Base-by-base conservation (phyloP, 1,140 invertebrate genomes). In the Helicoverpa zea region DNA sequence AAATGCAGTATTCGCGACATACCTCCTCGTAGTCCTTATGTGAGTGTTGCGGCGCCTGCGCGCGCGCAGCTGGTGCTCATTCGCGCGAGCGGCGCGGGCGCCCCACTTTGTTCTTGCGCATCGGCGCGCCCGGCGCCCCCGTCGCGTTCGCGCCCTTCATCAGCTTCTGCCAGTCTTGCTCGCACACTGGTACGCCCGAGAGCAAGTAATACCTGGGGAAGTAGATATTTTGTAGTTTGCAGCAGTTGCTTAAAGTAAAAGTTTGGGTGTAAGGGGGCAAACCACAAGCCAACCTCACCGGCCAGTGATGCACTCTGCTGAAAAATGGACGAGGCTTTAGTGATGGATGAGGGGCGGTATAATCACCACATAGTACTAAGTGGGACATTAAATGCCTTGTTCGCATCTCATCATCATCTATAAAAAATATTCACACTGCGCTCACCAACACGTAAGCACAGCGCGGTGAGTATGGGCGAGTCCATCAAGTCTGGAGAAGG, bases 121-220 rank as follows among this genome's bases (percentile, higher is more conserved):
- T 97, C 1, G 97, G 96, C 83, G 96, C 96, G 49, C 96, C 96
- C 59, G 96, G 94, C 81, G 95, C 95, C 79, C 95, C 95, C 82
- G 95, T 95, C 56, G 96, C 94, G 82, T 96, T 95, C 30, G 96
- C 96, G 84, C 95, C 96, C 94, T 98, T 98, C 90, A 98, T 96
- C 88, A 98, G 96, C 95, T 98, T 98, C 90, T 98, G 97, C 97
- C 98, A 98, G 95, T 98, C 98, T 94, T 98, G 97, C 95, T 99
- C 98, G 96, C 98, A 98, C 35, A 98, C 97, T 83, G 98, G 96
- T 86, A 96, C 97, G 52, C 98, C 98, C 84, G 97, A 97, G 83
- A 98, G 94, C 94, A 98, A 96, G 91, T 98, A 97, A 95, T 98
- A 98, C 94, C 97, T 97, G 88, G n/a, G 43, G n/a, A 63, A 35